These are phyloP conservation scores for Oryzias curvinotus DNA, from an alignment of 2,113 vertebrate species.

Conservation along the genomic window DNA sequence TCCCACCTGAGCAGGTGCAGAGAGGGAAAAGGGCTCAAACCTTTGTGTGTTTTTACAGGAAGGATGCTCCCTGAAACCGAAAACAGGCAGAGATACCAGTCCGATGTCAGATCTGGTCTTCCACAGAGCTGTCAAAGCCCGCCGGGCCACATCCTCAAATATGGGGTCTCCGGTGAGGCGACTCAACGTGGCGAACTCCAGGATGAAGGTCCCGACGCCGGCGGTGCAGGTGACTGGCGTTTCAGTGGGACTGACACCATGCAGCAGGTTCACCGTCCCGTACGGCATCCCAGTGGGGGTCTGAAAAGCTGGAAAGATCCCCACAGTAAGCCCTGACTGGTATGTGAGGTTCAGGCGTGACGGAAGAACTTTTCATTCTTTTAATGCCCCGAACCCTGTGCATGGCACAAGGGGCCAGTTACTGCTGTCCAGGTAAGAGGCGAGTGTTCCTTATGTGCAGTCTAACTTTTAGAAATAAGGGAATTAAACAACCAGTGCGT, in stretches of 20 bases:
- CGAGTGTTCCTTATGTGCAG: too few relatives aligned
- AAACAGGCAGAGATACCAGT: slow-evolving; percentile 78
- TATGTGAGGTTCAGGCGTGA: neutral
- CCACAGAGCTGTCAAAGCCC: slow-evolving; percentile 88
- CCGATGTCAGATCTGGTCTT: slow-evolving; percentile 92
- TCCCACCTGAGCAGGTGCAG: slow-evolving; percentile 82
- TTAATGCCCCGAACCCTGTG: too few relatives aligned
- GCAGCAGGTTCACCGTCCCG: slow-evolving; percentile 93
- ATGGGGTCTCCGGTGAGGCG: slow-evolving; percentile 89
- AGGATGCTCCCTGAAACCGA: neutral
- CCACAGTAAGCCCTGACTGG: neutral
- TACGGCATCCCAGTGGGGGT: slow-evolving; percentile 96
- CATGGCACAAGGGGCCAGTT: too few relatives aligned
- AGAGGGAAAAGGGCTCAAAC: neutral
- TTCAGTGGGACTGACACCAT: slow-evolving; percentile 89
- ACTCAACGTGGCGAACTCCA: slow-evolving; percentile 93
- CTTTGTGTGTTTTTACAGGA: neutral
- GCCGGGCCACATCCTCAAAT: slow-evolving; percentile 86
- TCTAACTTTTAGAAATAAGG: too few relatives aligned
- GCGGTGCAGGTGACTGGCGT: slow-evolving; percentile 96
- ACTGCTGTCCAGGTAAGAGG: too few relatives aligned
- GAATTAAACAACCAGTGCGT: too few relatives aligned
- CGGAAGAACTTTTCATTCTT: too few relatives aligned
- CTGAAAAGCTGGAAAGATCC: slow-evolving; percentile 84
- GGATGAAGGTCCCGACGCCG: slow-evolving; percentile 94